These are phyloP conservation scores for Galemys pyrenaicus DNA, from an alignment of 2,113 vertebrate species.

Conservation along the genomic window DNA sequence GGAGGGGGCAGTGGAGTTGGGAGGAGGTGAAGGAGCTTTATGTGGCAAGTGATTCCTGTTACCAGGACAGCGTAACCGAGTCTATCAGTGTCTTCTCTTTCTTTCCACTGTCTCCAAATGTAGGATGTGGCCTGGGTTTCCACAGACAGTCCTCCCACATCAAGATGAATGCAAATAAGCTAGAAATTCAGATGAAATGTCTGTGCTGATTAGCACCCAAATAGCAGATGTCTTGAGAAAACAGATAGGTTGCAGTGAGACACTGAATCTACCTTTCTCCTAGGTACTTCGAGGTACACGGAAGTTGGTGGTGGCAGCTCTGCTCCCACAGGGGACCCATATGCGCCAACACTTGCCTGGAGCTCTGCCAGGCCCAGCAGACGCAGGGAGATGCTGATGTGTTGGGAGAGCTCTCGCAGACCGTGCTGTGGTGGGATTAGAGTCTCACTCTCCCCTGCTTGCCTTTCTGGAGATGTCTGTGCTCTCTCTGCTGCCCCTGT, in stretches of 20 bases:
- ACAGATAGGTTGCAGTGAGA: neutral
- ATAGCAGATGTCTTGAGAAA: neutral
- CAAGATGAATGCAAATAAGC: neutral
- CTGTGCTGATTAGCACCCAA: neutral
- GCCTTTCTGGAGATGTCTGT: neutral
- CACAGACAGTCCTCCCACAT: neutral
- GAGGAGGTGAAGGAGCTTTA: neutral
- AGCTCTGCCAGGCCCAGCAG: neutral
- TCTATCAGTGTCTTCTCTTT: neutral
- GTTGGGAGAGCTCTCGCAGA: neutral
- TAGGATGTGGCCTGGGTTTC: neutral
- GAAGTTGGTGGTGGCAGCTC: neutral
- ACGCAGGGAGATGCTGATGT: neutral
- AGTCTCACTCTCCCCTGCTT: neutral
- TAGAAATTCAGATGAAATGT: neutral
- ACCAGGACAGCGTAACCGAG: neutral
- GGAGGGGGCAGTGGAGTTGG: neutral
- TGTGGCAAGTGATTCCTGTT: neutral
- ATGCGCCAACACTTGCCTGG: accelerated
- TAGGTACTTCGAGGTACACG: neutral
- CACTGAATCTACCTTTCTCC: neutral
- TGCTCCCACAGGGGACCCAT: neutral
- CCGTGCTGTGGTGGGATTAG: no score
- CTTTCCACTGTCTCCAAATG: neutral
- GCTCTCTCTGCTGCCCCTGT: neutral